Evolutionary conservation across 92 coral and sea anemone genomes (phyloP), one percentile per base, ranked within the genome.

Genomic region (Parazoanthus atlanticus): DNA sequence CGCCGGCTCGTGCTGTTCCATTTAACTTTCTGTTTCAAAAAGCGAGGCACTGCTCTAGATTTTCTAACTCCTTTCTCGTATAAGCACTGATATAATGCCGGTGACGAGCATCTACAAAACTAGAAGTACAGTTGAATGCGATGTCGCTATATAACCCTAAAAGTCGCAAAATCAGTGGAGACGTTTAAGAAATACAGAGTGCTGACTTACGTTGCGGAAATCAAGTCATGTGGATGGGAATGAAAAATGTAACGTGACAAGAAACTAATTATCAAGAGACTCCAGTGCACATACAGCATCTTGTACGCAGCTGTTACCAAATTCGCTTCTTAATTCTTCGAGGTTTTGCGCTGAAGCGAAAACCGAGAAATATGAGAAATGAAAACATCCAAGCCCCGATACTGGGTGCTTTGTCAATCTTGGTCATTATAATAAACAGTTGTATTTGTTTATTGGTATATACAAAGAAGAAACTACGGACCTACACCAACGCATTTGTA

Each of bases 401-500:
- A n/a, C 86, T 83, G 13, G 86, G 86, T 2, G 54, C 76, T 4
- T 38, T 83, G 38, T 83, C 86, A 17, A 67, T 38, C 29, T 15
- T 67, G 21, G 86, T 31, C 40, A 83, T 83, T 12, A n/a, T 38
- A 17, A 83, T 69, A 66, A 83, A 83, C 86, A 83, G 77, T 67
- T 83, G 36, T 67, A 38, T 69, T 61, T 83, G 86, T 83, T 83
- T 83, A 21, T 6, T 83, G 28, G 86, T 83, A 0, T 67, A 83
- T 46, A 38, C 30, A 17, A 83, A 83, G 40, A 83, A 69, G 64
- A 73, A 69, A 41, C 86, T 83, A 66, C 86, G 86, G 40, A 83
- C 86, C 21, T 28, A 83, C 54, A 83, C 86, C 16, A 83, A 83
- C 15, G 86, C 64, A 40, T 83, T 83, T 83, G 86, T 83, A 1